Evolutionary conservation across 2,797 vertebrate species (phyloP).

Genomic region (Rachycentron canadum): DNA sequence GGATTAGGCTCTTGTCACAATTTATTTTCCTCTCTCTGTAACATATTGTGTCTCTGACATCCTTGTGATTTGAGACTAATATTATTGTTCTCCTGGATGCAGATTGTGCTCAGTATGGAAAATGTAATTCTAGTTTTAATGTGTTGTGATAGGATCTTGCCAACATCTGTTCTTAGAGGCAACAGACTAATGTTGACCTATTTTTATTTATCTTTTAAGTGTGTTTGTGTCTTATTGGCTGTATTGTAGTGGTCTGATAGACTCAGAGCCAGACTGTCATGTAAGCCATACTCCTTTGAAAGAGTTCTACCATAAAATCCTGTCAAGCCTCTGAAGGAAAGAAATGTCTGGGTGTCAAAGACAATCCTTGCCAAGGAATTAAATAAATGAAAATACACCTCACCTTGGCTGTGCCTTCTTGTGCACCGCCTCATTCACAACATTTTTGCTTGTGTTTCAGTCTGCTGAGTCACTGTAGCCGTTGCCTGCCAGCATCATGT

Average conservation of each 20-base stretch:
- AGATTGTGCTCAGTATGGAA: slow-evolving; percentile 11
- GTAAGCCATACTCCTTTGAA: background rate
- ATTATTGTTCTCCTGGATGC: slow-evolving; percentile 39
- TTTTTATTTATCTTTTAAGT: slow-evolving; percentile 13
- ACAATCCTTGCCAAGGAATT: slow-evolving; percentile 43
- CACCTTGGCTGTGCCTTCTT: slow-evolving; percentile 6
- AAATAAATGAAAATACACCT: slow-evolving; percentile 44
- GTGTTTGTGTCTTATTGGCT: slow-evolving; percentile 43
- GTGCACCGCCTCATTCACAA: background rate
- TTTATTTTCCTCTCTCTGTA: slow-evolving; percentile 33
- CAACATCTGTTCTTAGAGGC: slow-evolving; percentile 43
- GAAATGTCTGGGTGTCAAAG: slow-evolving; percentile 46
- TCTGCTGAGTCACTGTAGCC: slow-evolving; percentile 20
- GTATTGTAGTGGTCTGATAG: slow-evolving; percentile 19
- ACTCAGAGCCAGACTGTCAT: slow-evolving; percentile 5
- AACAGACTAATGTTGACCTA: slow-evolving; percentile 10
- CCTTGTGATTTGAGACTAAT: slow-evolving; percentile 34
- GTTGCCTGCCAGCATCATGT: background rate
- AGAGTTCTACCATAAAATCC: slow-evolving; percentile 27
- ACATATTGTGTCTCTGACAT: slow-evolving; percentile 29
- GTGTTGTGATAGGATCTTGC: slow-evolving; percentile 29
- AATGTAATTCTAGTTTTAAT: slow-evolving; percentile 29
- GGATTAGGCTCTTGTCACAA: slow-evolving; percentile 15
- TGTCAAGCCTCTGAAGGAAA: slow-evolving; percentile 26
- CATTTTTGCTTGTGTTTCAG: background rate